A percentile compares a stretch with the other conserved stretches of the same genome.
Evolutionary conservation across 1,140 invertebrate genomes (phyloP).

Genomic region (Aleiodes sp.): DNA sequence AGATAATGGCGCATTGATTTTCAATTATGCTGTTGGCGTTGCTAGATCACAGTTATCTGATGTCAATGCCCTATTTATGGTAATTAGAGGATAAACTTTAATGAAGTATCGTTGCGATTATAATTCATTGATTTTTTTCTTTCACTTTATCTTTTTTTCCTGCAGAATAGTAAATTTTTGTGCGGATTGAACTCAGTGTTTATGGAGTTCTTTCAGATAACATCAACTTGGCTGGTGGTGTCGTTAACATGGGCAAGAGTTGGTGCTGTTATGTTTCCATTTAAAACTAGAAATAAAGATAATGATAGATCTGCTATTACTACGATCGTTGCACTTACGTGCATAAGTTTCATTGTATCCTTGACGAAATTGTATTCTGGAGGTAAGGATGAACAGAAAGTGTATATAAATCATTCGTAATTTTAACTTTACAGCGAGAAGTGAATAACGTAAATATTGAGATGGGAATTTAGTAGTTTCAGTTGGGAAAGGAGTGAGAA

Average conservation of each 20-base stretch:
- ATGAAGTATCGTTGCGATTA: background rate
- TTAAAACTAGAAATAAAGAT: constrained; percentile 38
- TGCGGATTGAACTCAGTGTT: constrained; percentile 45
- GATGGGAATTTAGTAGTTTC: too few relatives aligned
- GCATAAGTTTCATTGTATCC: constrained; percentile 46
- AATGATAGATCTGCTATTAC: constrained; percentile 43
- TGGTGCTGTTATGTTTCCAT: constrained; percentile 47
- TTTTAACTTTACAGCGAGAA: too few relatives aligned
- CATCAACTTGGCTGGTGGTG: constrained; percentile 51
- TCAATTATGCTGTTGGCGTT: constrained; percentile 56
- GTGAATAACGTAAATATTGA: too few relatives aligned
- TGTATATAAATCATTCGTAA: background rate
- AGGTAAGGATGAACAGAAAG: constrained; percentile 37
- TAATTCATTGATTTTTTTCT: constrained; percentile 23
- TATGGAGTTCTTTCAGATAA: constrained; percentile 55
- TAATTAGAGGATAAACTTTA: constrained; percentile 35
- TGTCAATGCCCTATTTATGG: constrained; percentile 56
- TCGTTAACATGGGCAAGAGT: constrained; percentile 51
- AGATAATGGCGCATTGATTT: constrained; percentile 56
- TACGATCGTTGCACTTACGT: constrained; percentile 42
- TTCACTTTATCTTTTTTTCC: background rate
- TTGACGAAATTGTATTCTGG: constrained; percentile 50
- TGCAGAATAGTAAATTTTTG: constrained; percentile 48
- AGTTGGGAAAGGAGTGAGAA: too few relatives aligned
- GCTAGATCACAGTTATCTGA: constrained; percentile 45